Evolutionary conservation across 2,888 invertebrate species (phyloP), one percentile per base, ranked within the genome.

Genomic region (Pyrocoelia pectoralis): DNA sequence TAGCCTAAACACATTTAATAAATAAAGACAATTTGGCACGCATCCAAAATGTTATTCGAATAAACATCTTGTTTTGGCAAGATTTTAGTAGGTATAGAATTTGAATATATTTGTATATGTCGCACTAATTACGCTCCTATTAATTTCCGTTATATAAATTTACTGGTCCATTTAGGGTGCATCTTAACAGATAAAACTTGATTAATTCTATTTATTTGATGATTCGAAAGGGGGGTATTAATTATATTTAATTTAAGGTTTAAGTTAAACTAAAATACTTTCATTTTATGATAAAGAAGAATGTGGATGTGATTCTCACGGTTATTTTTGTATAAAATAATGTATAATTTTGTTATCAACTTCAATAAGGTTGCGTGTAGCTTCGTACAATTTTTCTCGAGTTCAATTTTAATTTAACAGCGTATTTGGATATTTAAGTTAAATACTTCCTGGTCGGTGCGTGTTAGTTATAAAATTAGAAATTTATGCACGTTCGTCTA

Each of bases 221-320:
- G n/a, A 12, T 38, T 38, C 10, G 38, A 38, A 38, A n/a, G n/a
- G 12, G 3, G n/a, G 8, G 24, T 24, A 24, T 24, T 24, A 43
- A 43, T 48, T 17, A 48, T 19, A 17, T 28, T 56, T 56, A 56
- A 56, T 56, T 48, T 28, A 29, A 29, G 18, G 56, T 24, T 13
- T 14, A n/a, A 56, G 15, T 12, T 17, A 41, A 24, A 41, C 43
- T 14, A 19, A 28, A 24, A 54, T 12, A 41, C 6, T 40, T 18
- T 50, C 28, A 19, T 43, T 56, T 61, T 61, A 55, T 50, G 8
- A 13, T 19, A 9, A 56, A 61, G 28, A n/a, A 49, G 28, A 55
- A 61, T 38, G 61, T 61, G 38, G 61, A 56, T 51, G 62, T 56
- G 38, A 41, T 57, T 63, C 62, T 57, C 58, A 63, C 62, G 46